Evolutionary conservation across 2,888 invertebrate genomes (phyloP).

Genomic region (Meiosimyza platycephala): DNA sequence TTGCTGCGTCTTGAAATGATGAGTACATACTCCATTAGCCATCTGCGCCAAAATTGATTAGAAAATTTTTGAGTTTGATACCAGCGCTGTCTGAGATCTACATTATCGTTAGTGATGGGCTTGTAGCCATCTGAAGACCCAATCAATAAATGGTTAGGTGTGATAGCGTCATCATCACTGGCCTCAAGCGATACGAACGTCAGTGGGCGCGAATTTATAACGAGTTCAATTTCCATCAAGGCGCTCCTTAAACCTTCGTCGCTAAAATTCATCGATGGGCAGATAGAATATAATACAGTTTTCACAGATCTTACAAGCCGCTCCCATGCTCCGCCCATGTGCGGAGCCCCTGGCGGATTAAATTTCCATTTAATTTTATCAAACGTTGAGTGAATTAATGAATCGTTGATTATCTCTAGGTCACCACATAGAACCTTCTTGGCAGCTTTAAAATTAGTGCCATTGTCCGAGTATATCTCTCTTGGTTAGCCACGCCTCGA

Average conservation of each 20-base stretch:
- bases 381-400: slow-evolving; percentile 11
- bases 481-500: slow-evolving; percentile 39
- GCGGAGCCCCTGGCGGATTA: no score
- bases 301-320: no score
- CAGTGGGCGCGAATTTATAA: slow-evolving; percentile 41
- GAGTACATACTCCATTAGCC: slow-evolving; percentile 37
- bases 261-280: slow-evolving; percentile 35
- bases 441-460: slow-evolving; percentile 38
- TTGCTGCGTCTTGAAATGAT: slow-evolving; percentile 33
- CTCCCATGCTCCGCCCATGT: no score
- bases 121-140: slow-evolving; percentile 26
- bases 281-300: no score
- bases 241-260: slow-evolving; percentile 41
- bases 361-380: slow-evolving; percentile 44
- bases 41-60: slow-evolving; percentile 36
- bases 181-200: slow-evolving; percentile 43
- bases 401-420: slow-evolving; percentile 25
- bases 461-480: slow-evolving; percentile 42
- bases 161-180: slow-evolving; percentile 43
- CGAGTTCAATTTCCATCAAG: slow-evolving; percentile 38
- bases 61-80: slow-evolving; percentile 39
- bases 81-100: slow-evolving; percentile 38
- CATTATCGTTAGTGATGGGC: slow-evolving; percentile 10
- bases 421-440: neutral
- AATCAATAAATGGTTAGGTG: slow-evolving; percentile 39